These are phyloP conservation scores for Diabrotica virgifera DNA, from an alignment of 1,140 invertebrate species.

Conservation along the genomic window DNA sequence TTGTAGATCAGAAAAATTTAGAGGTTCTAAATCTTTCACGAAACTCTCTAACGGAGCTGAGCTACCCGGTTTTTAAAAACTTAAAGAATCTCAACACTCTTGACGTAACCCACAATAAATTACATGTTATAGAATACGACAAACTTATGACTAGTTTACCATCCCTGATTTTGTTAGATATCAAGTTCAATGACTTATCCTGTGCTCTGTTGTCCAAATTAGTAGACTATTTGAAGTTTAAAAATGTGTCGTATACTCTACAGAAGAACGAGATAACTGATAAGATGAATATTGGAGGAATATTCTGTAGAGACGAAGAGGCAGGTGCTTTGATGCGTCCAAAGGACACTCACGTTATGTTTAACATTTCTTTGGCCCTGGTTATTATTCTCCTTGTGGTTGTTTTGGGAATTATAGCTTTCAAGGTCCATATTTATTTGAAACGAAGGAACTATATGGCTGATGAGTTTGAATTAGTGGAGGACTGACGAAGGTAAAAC, in stretches of 20 bases:
- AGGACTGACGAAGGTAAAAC: background rate
- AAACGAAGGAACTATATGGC: background rate
- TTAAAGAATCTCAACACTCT: background rate
- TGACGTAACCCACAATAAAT: background rate
- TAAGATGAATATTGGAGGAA: background rate
- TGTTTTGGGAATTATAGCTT: background rate
- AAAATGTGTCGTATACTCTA: background rate
- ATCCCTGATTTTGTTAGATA: background rate
- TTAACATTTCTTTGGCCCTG: background rate
- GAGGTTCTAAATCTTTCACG: background rate
- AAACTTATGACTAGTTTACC: background rate
- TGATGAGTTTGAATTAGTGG: background rate
- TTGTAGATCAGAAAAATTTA: background rate
- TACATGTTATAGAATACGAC: background rate
- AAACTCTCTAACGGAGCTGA: background rate
- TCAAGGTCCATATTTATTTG: background rate
- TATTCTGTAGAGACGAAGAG: background rate
- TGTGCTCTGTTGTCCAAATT: background rate
- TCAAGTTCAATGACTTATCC: background rate
- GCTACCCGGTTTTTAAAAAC: background rate
- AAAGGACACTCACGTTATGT: background rate
- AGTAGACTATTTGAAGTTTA: background rate
- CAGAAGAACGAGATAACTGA: background rate
- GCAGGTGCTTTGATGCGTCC: background rate
- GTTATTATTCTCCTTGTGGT: background rate